Evolutionary conservation across 2,888 invertebrate species (phyloP).

Genomic region (Oxycera nigricornis): DNA sequence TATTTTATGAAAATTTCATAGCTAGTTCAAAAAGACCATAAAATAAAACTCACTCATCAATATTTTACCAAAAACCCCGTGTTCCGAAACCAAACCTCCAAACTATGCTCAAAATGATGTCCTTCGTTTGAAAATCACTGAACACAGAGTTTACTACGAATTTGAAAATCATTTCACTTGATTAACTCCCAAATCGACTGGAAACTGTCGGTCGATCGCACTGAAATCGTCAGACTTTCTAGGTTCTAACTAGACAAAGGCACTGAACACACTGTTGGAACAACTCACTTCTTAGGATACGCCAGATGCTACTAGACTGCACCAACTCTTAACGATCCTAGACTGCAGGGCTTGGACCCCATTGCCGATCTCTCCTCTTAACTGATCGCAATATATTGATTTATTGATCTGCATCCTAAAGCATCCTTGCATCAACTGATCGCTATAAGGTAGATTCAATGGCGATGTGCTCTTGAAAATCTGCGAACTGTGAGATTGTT

Average conservation of each 20-base stretch:
- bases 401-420: slow-evolving; percentile 48
- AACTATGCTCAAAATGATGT: slow-evolving; percentile 1
- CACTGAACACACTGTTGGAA: slow-evolving; percentile 25
- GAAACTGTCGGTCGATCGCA: neutral
- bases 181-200: neutral
- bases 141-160: neutral
- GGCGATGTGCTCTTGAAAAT: slow-evolving; percentile 39
- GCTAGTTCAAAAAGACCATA: neutral
- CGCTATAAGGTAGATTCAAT: slow-evolving; percentile 37
- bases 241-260: slow-evolving; percentile 24
- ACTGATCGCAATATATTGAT: slow-evolving; percentile 35
- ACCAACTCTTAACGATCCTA: neutral
- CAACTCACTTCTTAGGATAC: slow-evolving; percentile 26
- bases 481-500: slow-evolving; percentile 24
- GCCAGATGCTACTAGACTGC: slow-evolving; percentile 7
- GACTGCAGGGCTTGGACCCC: slow-evolving; percentile 3
- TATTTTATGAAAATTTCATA: too few relatives aligned
- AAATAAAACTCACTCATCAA: slow-evolving; percentile 2
- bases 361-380: slow-evolving; percentile 28
- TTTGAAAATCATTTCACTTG: slow-evolving; percentile 7
- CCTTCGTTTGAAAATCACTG: neutral
- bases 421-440: slow-evolving; percentile 48
- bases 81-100: slow-evolving; percentile 5
- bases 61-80: neutral
- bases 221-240: slow-evolving; percentile 2